Percentiles rank a stretch among this genome's conserved stretches.
Evolutionary conservation across 2,113 vertebrate genomes (phyloP).

Genomic region (Tragelaphus strepsiceros): DNA sequence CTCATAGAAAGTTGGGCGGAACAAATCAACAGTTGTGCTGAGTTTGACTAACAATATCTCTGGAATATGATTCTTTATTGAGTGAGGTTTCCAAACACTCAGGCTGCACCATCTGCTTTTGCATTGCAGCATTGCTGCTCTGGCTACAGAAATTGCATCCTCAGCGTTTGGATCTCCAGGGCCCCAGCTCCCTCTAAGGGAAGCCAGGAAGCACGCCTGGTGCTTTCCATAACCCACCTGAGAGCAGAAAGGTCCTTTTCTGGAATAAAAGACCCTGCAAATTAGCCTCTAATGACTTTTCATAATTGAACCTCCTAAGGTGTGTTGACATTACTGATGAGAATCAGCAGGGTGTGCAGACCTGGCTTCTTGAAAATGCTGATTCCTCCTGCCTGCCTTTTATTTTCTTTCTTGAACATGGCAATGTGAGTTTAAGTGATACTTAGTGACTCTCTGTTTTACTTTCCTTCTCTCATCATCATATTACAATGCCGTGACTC

Average conservation of each 20-base stretch:
- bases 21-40: neutral
- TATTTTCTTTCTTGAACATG: neutral
- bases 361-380: neutral
- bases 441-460: neutral
- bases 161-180: accelerated
- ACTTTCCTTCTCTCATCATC: neutral
- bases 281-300: neutral
- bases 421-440: neutral
- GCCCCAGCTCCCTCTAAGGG: neutral
- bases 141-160: neutral
- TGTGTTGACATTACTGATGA: neutral
- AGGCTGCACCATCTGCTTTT: neutral
- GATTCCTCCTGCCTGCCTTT: neutral
- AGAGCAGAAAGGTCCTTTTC: neutral
- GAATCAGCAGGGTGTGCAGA: neutral
- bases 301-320: neutral
- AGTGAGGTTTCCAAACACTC: neutral
- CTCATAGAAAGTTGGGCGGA: neutral
- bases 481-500: neutral
- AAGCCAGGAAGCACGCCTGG: neutral
- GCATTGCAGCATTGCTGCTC: neutral
- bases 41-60: neutral
- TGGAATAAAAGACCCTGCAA: neutral
- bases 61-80: neutral
- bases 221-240: neutral